Base-by-base conservation (phyloP, 1,140 invertebrate species). In the Littorina saxatilis region DNA sequence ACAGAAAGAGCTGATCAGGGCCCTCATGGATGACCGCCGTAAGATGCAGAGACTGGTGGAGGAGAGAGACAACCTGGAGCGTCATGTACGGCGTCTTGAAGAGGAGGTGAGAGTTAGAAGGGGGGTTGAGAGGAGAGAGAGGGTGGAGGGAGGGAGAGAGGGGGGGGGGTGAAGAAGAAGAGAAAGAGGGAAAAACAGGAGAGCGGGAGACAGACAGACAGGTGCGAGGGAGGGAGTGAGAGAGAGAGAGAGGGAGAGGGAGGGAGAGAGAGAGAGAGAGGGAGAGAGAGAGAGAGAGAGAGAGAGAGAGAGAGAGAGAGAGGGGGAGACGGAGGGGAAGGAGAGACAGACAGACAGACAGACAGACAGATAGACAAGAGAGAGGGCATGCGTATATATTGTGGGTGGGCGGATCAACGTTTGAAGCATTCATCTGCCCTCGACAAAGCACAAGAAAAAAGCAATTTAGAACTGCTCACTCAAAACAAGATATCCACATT, bases 41-140 rank as follows among this genome's bases (percentile, higher is more conserved):
- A 78, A 78, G 76, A 61, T 78, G 7, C 76, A 78, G 55, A 17
- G 15, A 37, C 27, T 78, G 35, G 66, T 58, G 17, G 76, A 78
- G 39, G 55, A 78, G 0, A 78, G 39, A 37, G 76, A 78, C 52
- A 37, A 17, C 15, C 55, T 78, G 37, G 76, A 78, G 35, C 35
- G 55, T 0, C 55, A 78, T 37, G 39, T 11, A 15, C 35, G 35
- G 11, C 32, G 55, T 9, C 39, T 78, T 17, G 76, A 78, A n/a
- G 76, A 78, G 2, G 76, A 78, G 27, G 66, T 68, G 27, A 3
- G 61, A 1, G 55, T 58, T 50, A 50, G 20, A 50, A 20, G 47
- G 47, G 47, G 20, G 47, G 47, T 9, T 50, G 20, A 50, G 47
- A 50, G 47, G 47, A 11, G 9, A 50, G 47, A 50, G 47, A 20